Evolutionary conservation across 2,888 invertebrate species (phyloP), one percentile per base, ranked within the genome.

Genomic region (Leptarthrus brevirostris): DNA sequence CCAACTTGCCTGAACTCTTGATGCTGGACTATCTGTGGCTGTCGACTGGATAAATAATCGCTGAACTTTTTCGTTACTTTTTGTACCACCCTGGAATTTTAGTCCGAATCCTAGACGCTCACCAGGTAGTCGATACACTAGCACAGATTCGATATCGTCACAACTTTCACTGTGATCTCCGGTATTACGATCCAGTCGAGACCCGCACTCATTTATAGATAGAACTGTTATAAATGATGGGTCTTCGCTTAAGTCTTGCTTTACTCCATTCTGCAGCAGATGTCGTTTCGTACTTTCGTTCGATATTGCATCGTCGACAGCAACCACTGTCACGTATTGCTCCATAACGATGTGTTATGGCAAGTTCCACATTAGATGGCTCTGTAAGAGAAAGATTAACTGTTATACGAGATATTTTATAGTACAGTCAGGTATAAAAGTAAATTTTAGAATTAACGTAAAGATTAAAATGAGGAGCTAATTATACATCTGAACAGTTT

Each of bases 21-120:
- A 93, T 6, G 95, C 95, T 0, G 96, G 96, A 85, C 94, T 95
- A 79, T 94, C 92, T 75, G 91, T 89, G 30, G 95, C 94, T 83
- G 95, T 94, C 78, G 94, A 95, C 81, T 96, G 95, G 75, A 97
- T 95, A 77, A 93, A 92, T 64, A 97, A 88, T 78, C 93, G 88
- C 75, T 92, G 89, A 1, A 96, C 94, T 79, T 89, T 90, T 82
- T 95, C 94, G 8, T 89, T 88, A 36, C 92, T 92, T 78, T 93
- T 92, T 44, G 93, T 92, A 12, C 95, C 95, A 49, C 96, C 96
- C 85, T 96, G 96, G 82, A 97, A 96, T 82, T 95, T 95, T 1
- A 97, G 86, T 0, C 96, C 96, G 81, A 97, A 93, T 1, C 97
- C 97, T 5, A 97, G 88, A 44, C 95, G 90, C 81, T 96, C 96